A percentile compares a stretch with the other conserved stretches of the same genome.
Conservation (phyloP, 1,140 invertebrate species). For the Cataglyphis hispanica region DNA sequence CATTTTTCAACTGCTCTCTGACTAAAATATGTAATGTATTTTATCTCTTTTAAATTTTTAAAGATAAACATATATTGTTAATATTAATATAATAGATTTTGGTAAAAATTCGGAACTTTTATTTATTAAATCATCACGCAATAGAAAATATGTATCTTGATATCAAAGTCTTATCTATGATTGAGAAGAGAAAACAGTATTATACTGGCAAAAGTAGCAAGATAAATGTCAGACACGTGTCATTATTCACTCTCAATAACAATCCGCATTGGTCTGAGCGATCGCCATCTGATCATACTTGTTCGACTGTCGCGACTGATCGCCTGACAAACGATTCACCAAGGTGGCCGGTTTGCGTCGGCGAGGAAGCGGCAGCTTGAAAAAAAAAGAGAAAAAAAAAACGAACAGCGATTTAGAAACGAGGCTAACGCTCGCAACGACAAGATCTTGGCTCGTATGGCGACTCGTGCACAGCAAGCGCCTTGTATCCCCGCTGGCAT, state of each 20-base stretch:
- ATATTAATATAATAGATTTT: not conserved
- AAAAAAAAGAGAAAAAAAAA: constrained; percentile 55
- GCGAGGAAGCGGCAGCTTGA: constrained; percentile 54
- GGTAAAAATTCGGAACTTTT: not conserved
- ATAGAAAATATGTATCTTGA: not conserved
- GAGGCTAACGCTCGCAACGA: constrained; percentile 79
- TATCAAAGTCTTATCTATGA: not conserved
- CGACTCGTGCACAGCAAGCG: constrained; percentile 65
- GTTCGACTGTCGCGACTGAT: constrained; percentile 49
- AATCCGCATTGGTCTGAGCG: constrained; percentile 28
- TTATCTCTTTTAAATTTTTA: constrained; percentile 31
- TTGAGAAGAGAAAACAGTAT: not conserved
- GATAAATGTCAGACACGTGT: not conserved
- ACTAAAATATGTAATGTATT: not conserved
- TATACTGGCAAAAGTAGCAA: not conserved
- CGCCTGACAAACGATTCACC: constrained; percentile 70
- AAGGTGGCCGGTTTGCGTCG: constrained; percentile 68
- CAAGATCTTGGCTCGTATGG: constrained; percentile 78
- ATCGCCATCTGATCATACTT: constrained; percentile 40
- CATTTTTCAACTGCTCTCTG: not conserved
- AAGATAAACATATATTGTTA: constrained; percentile 8
- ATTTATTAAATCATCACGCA: not conserved
- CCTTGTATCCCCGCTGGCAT: constrained; percentile 65
- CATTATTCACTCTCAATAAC: constrained; percentile 36
- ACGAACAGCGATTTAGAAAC: constrained; percentile 63